phyloP scores from a whole-genome alignment of 2,113 vertebrate genomes.

The Passer montanus region DNA sequence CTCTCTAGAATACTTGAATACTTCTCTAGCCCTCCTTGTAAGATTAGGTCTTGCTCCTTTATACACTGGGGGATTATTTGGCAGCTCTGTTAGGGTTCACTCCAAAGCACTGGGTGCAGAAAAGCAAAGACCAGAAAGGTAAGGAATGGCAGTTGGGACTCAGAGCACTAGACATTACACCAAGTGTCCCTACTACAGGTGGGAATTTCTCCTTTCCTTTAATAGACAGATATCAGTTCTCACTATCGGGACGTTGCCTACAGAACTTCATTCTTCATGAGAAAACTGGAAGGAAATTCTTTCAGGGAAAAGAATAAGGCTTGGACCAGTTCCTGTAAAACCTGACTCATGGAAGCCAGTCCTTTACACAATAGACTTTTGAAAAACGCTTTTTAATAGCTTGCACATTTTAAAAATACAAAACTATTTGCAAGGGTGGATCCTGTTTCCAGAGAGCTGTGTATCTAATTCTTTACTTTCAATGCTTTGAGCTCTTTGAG shows the following conservation, averaged over 20 bases:
- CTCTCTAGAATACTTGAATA: conserved; percentile 21
- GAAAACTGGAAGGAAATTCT: conserved; percentile 42
- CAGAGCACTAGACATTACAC: neutral
- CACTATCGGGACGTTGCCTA: neutral
- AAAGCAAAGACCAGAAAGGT: neutral
- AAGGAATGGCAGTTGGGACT: neutral
- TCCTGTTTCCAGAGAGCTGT: conserved; percentile 25
- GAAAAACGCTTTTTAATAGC: conserved; percentile 59
- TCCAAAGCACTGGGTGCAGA: neutral
- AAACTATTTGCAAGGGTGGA: conserved; percentile 45
- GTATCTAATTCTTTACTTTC: conserved; percentile 32
- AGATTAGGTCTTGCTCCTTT: conserved; percentile 36
- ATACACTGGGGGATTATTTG: neutral
- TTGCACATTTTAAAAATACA: conserved; percentile 61
- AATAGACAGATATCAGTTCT: neutral
- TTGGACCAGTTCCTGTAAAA: conserved; percentile 58
- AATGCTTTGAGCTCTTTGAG: neutral
- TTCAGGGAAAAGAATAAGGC: conserved; percentile 21
- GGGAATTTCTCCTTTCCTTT: neutral
- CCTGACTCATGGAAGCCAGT: conserved; percentile 60
- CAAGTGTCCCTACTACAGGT: neutral
- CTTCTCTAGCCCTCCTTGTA: conserved; percentile 15
- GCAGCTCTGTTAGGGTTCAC: conserved; percentile 4
- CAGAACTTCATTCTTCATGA: neutral
- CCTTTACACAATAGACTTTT: conserved; percentile 49